Conservation (phyloP, 2,888 invertebrate genomes). For the Meloe dianella region DNA sequence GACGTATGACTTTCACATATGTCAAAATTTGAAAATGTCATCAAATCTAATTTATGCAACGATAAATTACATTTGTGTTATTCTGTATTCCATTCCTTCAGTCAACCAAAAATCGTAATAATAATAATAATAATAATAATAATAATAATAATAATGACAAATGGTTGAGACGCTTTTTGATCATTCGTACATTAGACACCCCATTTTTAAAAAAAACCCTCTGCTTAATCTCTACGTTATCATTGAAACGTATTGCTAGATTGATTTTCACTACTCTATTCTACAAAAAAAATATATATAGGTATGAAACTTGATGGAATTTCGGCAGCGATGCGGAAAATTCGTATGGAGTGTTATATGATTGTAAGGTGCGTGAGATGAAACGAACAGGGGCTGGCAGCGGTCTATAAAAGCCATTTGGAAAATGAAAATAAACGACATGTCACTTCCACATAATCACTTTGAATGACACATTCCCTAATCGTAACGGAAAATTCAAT, state of each 20-base stretch:
- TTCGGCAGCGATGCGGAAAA: neutral
- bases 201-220: neutral
- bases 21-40: too few relatives aligned
- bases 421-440: conserved; percentile 33
- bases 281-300: neutral
- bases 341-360: conserved; percentile 7
- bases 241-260: neutral
- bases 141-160: conserved; percentile 15
- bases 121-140: conserved; percentile 19
- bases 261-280: neutral
- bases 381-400: too few relatives aligned
- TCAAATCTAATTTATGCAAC: conserved; percentile 19
- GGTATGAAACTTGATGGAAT: conserved; percentile 8
- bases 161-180: conserved; percentile 27
- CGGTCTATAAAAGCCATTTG: conserved; percentile 23
- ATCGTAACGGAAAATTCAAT: conserved; percentile 17
- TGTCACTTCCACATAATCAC: conserved; percentile 29
- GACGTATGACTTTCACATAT: too few relatives aligned
- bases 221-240: neutral
- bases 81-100: neutral
- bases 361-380: neutral
- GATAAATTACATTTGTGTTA: conserved; percentile 25
- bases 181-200: conserved; percentile 24
- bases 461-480: conserved; percentile 28
- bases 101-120: too few relatives aligned